A percentile compares a stretch with the other conserved stretches of the same genome.
These are phyloP conservation scores for Fulmarus glacialis DNA, from an alignment of 2,113 vertebrate genomes.

Conservation along the genomic window DNA sequence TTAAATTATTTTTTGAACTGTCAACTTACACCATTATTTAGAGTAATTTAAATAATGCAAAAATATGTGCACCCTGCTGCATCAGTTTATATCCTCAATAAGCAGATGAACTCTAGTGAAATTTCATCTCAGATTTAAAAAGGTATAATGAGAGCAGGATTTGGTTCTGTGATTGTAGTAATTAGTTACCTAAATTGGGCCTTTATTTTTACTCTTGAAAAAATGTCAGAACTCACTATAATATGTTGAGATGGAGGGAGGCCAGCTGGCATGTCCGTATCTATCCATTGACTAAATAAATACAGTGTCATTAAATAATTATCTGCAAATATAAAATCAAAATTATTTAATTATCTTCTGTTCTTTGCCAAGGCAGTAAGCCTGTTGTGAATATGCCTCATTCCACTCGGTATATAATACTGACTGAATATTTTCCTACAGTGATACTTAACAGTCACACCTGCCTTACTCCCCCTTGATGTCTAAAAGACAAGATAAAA, in stretches of 20 bases:
- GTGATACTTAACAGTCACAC: neutral
- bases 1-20: neutral
- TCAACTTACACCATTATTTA: neutral
- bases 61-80: neutral
- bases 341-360: slow-evolving; percentile 21
- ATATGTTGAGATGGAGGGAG: neutral
- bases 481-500: neutral
- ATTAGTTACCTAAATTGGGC: slow-evolving; percentile 21
- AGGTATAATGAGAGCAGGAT: neutral
- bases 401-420: neutral
- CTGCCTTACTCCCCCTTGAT: neutral
- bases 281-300: slow-evolving; percentile 34
- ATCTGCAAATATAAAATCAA: neutral
- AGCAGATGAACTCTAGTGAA: neutral
- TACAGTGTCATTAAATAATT: slow-evolving; percentile 13
- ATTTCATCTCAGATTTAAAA: neutral
- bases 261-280: slow-evolving; percentile 16
- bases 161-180: slow-evolving; percentile 24
- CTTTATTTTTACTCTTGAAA: slow-evolving; percentile 26
- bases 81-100: neutral
- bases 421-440: neutral
- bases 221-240: neutral
- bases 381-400: neutral
- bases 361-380: neutral
- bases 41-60: slow-evolving; percentile 19